phyloP scores from a whole-genome alignment of 1,140 invertebrate genomes.

The Lerema accius region DNA sequence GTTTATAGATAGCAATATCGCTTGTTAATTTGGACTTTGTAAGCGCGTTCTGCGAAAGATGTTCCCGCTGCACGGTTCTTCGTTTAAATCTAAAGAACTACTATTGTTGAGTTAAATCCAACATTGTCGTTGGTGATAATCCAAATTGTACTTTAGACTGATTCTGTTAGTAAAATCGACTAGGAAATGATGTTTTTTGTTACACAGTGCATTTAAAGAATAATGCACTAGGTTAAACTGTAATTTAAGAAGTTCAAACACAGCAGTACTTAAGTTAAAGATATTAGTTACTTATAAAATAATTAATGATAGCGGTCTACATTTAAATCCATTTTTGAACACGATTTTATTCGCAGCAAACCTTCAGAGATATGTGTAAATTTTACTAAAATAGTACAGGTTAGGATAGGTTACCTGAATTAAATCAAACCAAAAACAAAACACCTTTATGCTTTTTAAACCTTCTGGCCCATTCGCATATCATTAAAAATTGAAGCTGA shows the following conservation, averaged over 20 bases:
- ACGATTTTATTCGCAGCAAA: too few relatives aligned
- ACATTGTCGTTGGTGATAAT: conserved; percentile 35
- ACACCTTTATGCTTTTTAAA: too few relatives aligned
- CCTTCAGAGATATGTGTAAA: too few relatives aligned
- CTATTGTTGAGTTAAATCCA: conserved; percentile 22
- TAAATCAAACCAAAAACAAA: too few relatives aligned
- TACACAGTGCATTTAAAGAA: not conserved
- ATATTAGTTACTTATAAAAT: too few relatives aligned
- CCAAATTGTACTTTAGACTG: conserved; percentile 30
- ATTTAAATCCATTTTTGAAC: too few relatives aligned
- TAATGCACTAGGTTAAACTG: too few relatives aligned
- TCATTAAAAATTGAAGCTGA: not conserved
- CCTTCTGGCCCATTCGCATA: too few relatives aligned
- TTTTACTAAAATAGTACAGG: too few relatives aligned
- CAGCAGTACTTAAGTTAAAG: too few relatives aligned
- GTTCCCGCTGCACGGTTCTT: conserved; percentile 13
- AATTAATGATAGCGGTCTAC: too few relatives aligned
- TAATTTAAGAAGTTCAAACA: not conserved
- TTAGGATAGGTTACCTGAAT: too few relatives aligned
- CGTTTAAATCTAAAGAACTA: conserved; percentile 23
- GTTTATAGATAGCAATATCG: not conserved
- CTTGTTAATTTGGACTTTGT: conserved; percentile 19
- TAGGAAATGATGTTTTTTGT: conserved; percentile 24
- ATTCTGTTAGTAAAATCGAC: conserved; percentile 27
- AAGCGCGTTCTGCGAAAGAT: conserved; percentile 27